Conservation (phyloP, 1,140 invertebrate genomes). For the Penaeus chinensis region DNA sequence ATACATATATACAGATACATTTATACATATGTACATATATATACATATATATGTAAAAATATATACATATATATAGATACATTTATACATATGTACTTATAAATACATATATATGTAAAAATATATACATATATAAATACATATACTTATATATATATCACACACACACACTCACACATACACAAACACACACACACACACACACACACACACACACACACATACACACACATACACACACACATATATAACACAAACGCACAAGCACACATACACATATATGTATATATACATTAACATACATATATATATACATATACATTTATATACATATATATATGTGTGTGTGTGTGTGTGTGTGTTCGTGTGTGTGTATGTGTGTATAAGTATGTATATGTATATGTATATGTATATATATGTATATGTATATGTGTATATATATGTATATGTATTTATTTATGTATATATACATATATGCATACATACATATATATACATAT, state of each 20-base stretch:
- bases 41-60: neutral
- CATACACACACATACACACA: neutral
- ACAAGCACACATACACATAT: neutral
- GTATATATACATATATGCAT: conserved; percentile 25
- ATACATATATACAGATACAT: neutral
- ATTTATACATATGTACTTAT: neutral
- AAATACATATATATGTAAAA: neutral
- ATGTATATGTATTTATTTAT: conserved; percentile 5
- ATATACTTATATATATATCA: neutral
- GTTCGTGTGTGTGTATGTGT: neutral
- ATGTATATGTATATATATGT: neutral
- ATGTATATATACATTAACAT: neutral
- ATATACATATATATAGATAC: conserved; percentile 14
- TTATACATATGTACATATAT: neutral
- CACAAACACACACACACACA: too few species aligned
- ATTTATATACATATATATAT: neutral
- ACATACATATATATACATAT: conserved; percentile 16
- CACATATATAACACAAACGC: neutral
- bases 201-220: too few species aligned
- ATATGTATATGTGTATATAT: neutral
- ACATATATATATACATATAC: neutral
- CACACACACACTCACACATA: neutral
- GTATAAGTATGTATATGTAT: neutral
- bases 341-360: neutral
- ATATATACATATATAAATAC: neutral